Evolutionary conservation across 2,797 vertebrate species (phyloP), one percentile per base, ranked within the genome.

Genomic region (Diglossa cyanea): DNA sequence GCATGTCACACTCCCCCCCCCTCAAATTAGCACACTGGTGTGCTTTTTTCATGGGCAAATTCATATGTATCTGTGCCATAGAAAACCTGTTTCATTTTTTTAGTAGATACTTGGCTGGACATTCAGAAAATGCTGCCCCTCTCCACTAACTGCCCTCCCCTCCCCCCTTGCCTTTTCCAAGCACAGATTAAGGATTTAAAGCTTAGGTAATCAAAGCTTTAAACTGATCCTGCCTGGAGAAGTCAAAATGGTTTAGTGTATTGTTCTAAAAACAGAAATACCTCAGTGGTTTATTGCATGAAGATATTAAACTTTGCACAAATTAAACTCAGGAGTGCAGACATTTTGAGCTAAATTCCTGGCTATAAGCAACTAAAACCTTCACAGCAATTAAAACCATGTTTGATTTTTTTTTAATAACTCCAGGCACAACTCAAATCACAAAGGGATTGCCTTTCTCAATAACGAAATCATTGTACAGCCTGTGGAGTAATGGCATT

Each of bases 271-370:
- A 97, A 1, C 82, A 95, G 81, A 63, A 76, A 93, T 84, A 80
- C 67, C 83, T 89, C 58, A 57, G 57, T 73, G 80, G 57, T 84
- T 81, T 83, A 75, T 83, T 86, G 45, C 81, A 67, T 55, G 90
- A 76, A 93, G 88, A 95, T 96, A 97, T 96, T 96, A 95, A 96
- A 82, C 48, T 74, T 81, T 73, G 86, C 86, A 86, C 95, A 89
- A 88, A 55, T 74, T 85, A 82, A 95, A 94, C 92, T 84, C 84
- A 71, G 67, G 82, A 83, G 73, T 73, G 61, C 48, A 31, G 88
- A 88, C 72, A 57, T 81, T 76, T 93, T 54, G n/a, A 93, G 94
- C 55, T 63, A 53, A 85, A 94, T 81, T 90, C 93, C 88, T 85
- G 84, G 76, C 58, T 83, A 86, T 63, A 88, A 67, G 75, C 42